Base-by-base conservation (phyloP, 1,140 invertebrate genomes). In the Cydia fagiglandana region DNA sequence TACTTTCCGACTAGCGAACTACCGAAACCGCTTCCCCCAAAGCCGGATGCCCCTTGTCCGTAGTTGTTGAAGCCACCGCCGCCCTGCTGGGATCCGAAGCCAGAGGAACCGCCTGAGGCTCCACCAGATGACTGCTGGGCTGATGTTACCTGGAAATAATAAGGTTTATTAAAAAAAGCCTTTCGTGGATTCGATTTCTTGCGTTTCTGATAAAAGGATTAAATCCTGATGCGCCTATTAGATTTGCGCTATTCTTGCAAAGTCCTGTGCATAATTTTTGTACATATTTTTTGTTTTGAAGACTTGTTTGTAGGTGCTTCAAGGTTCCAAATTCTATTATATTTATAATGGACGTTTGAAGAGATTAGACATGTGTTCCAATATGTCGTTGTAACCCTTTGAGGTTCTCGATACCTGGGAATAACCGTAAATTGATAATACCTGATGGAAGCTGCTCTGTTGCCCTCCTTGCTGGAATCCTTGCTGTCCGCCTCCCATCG, bases 391-490 rank as follows among this genome's bases (percentile, higher is more conserved):
- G 30, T 24, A 24, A 34, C 5, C 5, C 38, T 41, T 41, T 41
- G 38, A 41, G 38, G 1, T 41, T 41, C 7, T 9, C 38, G 38
- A 0, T 41, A 0, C 38, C 7, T 9, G 38, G 38, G 9, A 56
- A 56, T 7, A 61, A 24, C 12, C 3, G 56, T 10, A 24, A 9
- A 61, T 12, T 61, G 2, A 10, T 45, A 13, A 20, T 45, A 70
- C 66, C 66, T 70, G 66, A n/a, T 70, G 66, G 30, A 70, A 70
- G 34, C 66, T 70, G 66, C 66, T 70, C 5, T 70, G 66, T 30
- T 70, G 66, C 45, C 66, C 66, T 10, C 66, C 66, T 38, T 70
- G 66, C 30, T 38, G 30, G 66, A 70, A 70, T 20, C 66, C 66
- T n/a, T 15, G 17, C 20, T n/a, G 6, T 7, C 66, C 34, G 45